These are phyloP conservation scores for Mythimna loreyi DNA, from an alignment of 2,888 invertebrate genomes.

Conservation along the genomic window DNA sequence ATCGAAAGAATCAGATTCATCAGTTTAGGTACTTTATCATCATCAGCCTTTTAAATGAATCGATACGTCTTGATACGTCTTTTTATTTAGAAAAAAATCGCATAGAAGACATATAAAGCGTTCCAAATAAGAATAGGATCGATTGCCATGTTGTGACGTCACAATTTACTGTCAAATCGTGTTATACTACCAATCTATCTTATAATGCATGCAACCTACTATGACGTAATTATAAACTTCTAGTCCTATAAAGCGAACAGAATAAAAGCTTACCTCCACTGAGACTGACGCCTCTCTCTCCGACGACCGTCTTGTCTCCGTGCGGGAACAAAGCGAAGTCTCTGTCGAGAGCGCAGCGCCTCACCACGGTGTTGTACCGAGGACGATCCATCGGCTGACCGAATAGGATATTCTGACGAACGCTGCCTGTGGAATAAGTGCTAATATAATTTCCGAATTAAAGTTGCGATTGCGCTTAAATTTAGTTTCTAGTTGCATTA, in stretches of 20 bases:
- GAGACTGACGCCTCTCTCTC: constrained; percentile 95
- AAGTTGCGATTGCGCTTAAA: neutral
- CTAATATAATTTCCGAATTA: neutral
- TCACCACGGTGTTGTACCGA: constrained; percentile 92
- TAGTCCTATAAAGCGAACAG: neutral
- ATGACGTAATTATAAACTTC: neutral
- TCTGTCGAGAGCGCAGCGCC: constrained; percentile 93
- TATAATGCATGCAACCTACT: neutral
- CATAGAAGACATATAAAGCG: no score
- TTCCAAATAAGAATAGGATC: no score
- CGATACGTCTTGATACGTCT: no score
- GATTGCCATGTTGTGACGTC: no score
- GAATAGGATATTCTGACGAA: constrained; percentile 98
- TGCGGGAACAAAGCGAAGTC: constrained; percentile 95
- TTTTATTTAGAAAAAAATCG: no score
- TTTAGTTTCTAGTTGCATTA: no score
- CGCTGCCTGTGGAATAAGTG: constrained; percentile 88
- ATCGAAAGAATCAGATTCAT: no score
- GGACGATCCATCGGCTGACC: constrained; percentile 94
- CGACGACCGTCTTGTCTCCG: constrained; percentile 96
- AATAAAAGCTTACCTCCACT: constrained; percentile 92
- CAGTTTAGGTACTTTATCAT: no score
- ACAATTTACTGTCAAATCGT: no score
- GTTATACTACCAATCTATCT: no score
- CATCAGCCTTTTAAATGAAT: no score